Evolutionary conservation across 2,888 invertebrate species (phyloP), one percentile per base, ranked within the genome.

Genomic region (Cataglyphis rosenhaueri): DNA sequence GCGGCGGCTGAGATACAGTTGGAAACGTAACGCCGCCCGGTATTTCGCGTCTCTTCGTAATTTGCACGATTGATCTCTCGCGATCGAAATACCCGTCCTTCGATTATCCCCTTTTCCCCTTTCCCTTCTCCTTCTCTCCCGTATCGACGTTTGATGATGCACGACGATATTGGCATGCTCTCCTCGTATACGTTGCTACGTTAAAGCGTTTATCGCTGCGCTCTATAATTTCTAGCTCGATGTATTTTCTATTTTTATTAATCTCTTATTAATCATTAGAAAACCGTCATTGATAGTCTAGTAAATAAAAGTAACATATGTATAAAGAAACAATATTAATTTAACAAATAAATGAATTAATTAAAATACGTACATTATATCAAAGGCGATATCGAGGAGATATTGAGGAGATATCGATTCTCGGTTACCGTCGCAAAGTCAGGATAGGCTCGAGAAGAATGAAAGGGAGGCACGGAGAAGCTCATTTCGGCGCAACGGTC

Each of bases 21-120:
- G 71, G 81, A 79, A 82, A 79, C 71, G 70, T 59, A 78, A 79
- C 59, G 61, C 74, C 48, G 48, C n/a, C n/a, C 55, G 71, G 70
- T 70, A 81, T 81, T 81, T 83, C 81, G 35, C 41, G 52, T 81
- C 61, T 66, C 70, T 75, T 85, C 84, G 83, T 75, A 85, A 79
- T 74, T 62, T 29, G 48, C 71, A 75, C 82, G 71, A 84, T 75
- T 66, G 66, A 59, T 74, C 75, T 70, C 70, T 21, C 48, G 52
- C 76, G 62, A 81, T 52, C 38, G 10, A 21, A 76, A 55, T 15
- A n/a, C 21, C 52, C 15, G 10, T 41, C 15, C 78, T 68, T 71
- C 44, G 71, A 78, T 70, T 78, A 70, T 44, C 44, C 21, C 8
- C 41, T 38, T 32, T 6, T 25, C 15, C 18, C 25, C 21, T n/a